These are phyloP conservation scores for Andrena cerasifolii DNA, from an alignment of 1,140 invertebrate species.

Conservation along the genomic window DNA sequence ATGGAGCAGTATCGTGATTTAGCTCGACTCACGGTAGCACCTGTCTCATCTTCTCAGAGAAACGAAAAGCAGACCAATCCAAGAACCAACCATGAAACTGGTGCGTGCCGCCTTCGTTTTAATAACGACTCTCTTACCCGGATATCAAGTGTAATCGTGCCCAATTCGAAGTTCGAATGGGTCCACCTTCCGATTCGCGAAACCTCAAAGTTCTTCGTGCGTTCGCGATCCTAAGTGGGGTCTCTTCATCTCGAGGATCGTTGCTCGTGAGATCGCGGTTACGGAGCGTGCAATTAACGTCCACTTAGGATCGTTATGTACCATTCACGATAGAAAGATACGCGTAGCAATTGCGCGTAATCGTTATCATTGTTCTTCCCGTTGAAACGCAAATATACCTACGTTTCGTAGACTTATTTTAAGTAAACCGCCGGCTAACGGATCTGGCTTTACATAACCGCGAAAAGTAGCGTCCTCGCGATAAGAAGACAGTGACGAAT, in stretches of 20 bases:
- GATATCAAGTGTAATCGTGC: slow-evolving; percentile 15
- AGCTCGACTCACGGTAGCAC: slow-evolving; percentile 37
- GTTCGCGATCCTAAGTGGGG: not conserved
- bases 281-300: slow-evolving; percentile 20
- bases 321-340: slow-evolving; percentile 23
- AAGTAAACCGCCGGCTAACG: slow-evolving; percentile 4
- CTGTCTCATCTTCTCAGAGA: not conserved
- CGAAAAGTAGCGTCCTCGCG: not conserved
- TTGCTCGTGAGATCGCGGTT: slow-evolving; percentile 5
- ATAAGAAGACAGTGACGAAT: slow-evolving; percentile 5
- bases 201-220: not conserved
- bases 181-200: not conserved
- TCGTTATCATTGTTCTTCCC: slow-evolving; percentile 25
- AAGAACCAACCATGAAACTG: slow-evolving; percentile 54
- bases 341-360: not conserved
- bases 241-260: not conserved
- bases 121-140: not conserved
- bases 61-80: not conserved
- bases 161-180: not conserved
- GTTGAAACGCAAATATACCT: slow-evolving; percentile 19
- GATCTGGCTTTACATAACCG: slow-evolving; percentile 28
- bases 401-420: slow-evolving; percentile 9
- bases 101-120: slow-evolving; percentile 50
- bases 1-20: slow-evolving; percentile 56
- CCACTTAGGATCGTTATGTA: slow-evolving; percentile 10